Percentiles rank a stretch among this genome's conserved stretches.
phyloP scores from a whole-genome alignment of 2,888 invertebrate species.

The Amphipoea oculea region DNA sequence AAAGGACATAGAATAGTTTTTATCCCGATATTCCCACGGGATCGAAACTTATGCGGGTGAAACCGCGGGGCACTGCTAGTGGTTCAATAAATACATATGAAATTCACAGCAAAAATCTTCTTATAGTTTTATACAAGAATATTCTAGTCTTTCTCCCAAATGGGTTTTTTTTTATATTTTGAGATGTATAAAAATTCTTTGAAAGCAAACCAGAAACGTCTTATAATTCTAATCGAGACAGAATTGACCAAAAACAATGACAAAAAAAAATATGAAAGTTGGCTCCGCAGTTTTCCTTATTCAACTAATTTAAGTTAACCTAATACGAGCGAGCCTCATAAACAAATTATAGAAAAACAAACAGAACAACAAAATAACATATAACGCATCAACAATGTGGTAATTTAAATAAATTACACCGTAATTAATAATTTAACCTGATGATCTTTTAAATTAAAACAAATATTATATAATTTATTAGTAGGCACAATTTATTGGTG shows the following conservation, averaged over 20 bases:
- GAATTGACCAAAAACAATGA: neutral
- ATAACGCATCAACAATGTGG: constrained; percentile 70
- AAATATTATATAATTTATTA: constrained; percentile 34
- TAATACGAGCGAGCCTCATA: constrained; percentile 73
- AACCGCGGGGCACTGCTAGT: no score
- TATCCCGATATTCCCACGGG: no score
- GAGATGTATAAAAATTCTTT: neutral
- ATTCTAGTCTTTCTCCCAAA: no score
- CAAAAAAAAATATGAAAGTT: neutral
- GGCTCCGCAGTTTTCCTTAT: constrained; percentile 69
- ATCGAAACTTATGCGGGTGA: no score
- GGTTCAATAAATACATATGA: no score
- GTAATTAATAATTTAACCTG: constrained; percentile 57
- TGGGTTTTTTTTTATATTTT: neutral
- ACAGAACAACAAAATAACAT: constrained; percentile 75
- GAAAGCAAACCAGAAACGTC: neutral
- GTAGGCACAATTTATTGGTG: neutral
- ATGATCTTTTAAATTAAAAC: constrained; percentile 48
- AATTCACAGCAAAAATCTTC: no score
- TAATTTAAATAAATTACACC: constrained; percentile 64
- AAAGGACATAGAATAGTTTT: no score
- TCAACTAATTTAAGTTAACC: constrained; percentile 79
- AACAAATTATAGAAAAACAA: constrained; percentile 84
- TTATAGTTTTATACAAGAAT: neutral
- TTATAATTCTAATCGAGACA: neutral